Evolutionary conservation across 2,888 invertebrate species (phyloP).

Genomic region (Dasypolia templi): DNA sequence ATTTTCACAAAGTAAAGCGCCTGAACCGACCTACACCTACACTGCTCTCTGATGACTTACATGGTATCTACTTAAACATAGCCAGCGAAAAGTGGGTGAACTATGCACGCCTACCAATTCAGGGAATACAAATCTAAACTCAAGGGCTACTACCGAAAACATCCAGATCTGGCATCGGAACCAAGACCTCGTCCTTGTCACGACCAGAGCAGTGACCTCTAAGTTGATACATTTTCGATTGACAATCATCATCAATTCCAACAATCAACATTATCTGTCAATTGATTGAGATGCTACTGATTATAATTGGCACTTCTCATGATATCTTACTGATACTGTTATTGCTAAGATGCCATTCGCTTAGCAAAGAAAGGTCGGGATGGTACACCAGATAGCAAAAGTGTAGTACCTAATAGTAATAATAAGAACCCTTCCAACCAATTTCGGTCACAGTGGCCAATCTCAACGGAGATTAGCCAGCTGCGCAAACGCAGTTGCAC

Average conservation of each 20-base stretch:
- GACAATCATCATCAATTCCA: conserved; percentile 9
- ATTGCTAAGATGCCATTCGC: not conserved
- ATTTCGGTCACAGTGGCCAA: no score
- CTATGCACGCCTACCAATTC: not conserved
- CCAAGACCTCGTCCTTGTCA: not conserved
- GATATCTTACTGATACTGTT: not conserved
- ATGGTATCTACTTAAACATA: not conserved
- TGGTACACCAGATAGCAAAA: no score
- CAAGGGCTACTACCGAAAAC: not conserved
- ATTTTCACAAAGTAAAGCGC: no score
- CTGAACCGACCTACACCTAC: no score
- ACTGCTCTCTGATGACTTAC: not conserved
- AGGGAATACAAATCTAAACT: not conserved
- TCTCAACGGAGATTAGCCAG: no score
- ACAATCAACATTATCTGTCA: not conserved
- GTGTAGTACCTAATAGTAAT: no score
- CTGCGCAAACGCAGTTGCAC: no score
- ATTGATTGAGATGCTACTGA: not conserved
- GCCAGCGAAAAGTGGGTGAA: not conserved
- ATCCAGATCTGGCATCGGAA: not conserved
- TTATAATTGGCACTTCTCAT: not conserved
- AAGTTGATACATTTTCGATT: not conserved
- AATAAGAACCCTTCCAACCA: no score
- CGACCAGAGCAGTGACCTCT: not conserved
- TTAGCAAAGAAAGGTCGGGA: no score